Base-by-base conservation (phyloP, 1,140 invertebrate genomes). In the Aleiodes sp. region DNA sequence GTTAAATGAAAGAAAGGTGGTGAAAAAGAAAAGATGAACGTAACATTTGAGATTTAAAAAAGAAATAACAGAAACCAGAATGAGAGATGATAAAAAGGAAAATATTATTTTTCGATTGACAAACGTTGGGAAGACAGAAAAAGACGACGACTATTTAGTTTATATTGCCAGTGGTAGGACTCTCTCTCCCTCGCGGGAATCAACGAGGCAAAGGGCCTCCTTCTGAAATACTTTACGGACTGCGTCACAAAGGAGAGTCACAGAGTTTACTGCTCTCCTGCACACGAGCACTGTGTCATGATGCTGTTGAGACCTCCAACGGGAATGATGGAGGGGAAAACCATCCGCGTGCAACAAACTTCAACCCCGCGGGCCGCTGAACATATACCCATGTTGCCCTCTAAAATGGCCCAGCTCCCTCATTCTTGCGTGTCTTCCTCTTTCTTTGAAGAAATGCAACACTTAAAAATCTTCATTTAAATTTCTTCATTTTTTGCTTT, bases 211-310 rank as follows among this genome's bases (percentile, higher is more conserved):
- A 39, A 39, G 35, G 35, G 35, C 35, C 35, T 39, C 35, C 35
- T n/a, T n/a, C n/a, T n/a, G 41, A 46, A 46, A 46, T 46, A 46
- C 41, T 46, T 46, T 46, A 46, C 41, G 41, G 41, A 46, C 41
- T 46, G 41, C n/a, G 16, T 46, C 41, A 46, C 41, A 46, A 46
- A 46, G 41, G 41, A 46, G 41, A 46, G 41, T 46, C 14, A 2
- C 41, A 46, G 41, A 46, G 41, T 46, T 46, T 46, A 46, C 41
- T 46, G 41, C 41, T 46, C 41, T 16, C 14, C 41, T 46, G 41
- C 10, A 46, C 41, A 46, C 41, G 41, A 46, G 41, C 41, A 46
- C 41, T 46, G 41, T 46, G 41, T 46, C 16, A 46, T 46, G 41
- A 46, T 46, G 41, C 16, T 46, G 41, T 46, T 46, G 41, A 46